Evolutionary conservation across 2,797 vertebrate species (phyloP).

Genomic region (Syndactyla subalaris): DNA sequence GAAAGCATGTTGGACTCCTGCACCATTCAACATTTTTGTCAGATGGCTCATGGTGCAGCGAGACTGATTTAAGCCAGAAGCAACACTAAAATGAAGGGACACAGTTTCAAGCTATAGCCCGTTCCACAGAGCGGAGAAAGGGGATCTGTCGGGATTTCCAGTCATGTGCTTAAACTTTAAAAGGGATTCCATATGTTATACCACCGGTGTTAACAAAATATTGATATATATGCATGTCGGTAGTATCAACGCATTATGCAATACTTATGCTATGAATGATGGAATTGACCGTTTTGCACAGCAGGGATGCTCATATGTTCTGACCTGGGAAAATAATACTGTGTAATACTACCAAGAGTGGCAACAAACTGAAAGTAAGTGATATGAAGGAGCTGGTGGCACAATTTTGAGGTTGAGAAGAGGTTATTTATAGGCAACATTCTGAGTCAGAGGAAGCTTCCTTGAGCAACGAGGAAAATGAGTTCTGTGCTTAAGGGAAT

Average conservation of each 20-base stretch:
- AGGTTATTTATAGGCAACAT: neutral
- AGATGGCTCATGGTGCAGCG: neutral
- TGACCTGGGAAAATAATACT: neutral
- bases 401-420: neutral
- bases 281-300: neutral
- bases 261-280: neutral
- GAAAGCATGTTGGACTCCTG: constrained; percentile 20
- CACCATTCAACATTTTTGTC: constrained; percentile 51
- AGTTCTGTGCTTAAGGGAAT: neutral
- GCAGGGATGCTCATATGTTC: neutral
- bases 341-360: neutral
- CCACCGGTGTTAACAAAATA: neutral
- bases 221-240: neutral
- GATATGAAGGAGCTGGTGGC: neutral
- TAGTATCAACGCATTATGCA: neutral
- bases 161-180: neutral
- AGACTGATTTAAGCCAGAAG: constrained; percentile 52
- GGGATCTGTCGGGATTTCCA: neutral
- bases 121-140: neutral
- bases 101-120: neutral
- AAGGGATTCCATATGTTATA: neutral
- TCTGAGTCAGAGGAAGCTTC: neutral
- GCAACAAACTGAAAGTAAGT: neutral
- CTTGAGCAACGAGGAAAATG: neutral
- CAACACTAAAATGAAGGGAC: constrained; percentile 37